Percentiles rank a stretch among this genome's conserved stretches.
Conservation (phyloP, 2,797 vertebrate species). For the Syndactyla subalaris region DNA sequence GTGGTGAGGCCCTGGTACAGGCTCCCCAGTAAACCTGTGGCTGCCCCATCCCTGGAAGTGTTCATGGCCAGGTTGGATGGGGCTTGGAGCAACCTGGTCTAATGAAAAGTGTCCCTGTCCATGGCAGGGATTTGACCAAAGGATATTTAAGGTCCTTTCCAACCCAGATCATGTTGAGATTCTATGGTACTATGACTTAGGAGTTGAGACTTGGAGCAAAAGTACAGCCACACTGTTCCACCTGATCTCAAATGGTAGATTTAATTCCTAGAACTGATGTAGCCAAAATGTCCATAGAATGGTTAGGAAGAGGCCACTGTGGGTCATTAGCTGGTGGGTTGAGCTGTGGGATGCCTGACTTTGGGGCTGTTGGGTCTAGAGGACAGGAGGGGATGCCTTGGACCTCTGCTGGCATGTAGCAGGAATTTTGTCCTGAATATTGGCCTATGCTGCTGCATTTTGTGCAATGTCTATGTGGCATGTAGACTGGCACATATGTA, state of each 20-base stretch:
- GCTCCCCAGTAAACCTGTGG: neutral
- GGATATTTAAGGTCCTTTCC: neutral
- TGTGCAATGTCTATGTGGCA: neutral
- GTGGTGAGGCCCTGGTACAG: too few relatives aligned
- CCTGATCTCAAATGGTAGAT: neutral
- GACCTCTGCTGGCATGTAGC: neutral
- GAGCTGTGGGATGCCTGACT: neutral
- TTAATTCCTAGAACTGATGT: neutral
- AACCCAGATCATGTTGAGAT: neutral
- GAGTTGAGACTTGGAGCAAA: neutral
- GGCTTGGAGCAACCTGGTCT: neutral
- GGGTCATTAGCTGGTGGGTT: neutral
- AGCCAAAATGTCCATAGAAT: neutral
- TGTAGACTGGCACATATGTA: rapidly evolving
- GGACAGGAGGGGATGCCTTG: neutral
- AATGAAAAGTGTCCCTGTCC: neutral
- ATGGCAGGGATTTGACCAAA: too few relatives aligned
- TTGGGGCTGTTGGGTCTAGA: neutral
- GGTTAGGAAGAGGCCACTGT: neutral
- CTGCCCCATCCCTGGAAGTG: neutral
- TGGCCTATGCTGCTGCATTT: rapidly evolving
- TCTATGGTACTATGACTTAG: neutral
- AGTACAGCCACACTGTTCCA: neutral
- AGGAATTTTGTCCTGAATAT: neutral
- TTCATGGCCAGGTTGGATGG: too few relatives aligned